These are phyloP conservation scores for Nylanderia fulva DNA, from an alignment of 1,140 invertebrate genomes.

Conservation along the genomic window DNA sequence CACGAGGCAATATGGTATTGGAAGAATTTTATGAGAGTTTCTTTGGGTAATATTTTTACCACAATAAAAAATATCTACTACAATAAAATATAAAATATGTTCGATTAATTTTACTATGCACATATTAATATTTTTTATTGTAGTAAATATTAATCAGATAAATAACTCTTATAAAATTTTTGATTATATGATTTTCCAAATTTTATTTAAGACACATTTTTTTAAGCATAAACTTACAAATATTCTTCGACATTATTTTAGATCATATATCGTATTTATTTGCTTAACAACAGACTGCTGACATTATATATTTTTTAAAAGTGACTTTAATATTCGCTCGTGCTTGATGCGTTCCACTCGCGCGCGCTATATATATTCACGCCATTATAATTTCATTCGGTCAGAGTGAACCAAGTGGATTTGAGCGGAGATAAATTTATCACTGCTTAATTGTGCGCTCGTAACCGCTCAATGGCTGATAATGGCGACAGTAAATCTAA, in stretches of 20 bases:
- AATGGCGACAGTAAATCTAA: slow-evolving; percentile 34
- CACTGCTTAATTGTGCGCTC: slow-evolving; percentile 17
- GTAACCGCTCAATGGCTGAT: slow-evolving; percentile 33
- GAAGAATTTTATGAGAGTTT: too few species aligned
- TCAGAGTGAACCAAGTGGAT: slow-evolving; percentile 7
- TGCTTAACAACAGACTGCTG: neutral
- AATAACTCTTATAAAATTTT: too few species aligned
- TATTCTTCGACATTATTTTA: too few species aligned
- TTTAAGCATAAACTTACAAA: neutral
- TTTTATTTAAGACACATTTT: neutral
- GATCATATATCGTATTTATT: neutral
- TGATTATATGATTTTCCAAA: too few species aligned
- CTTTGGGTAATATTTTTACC: too few species aligned
- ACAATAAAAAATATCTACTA: too few species aligned
- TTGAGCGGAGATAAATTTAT: slow-evolving; percentile 46
- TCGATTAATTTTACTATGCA: too few species aligned
- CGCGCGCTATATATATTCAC: neutral
- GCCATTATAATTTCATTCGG: slow-evolving; percentile 36
- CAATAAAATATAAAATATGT: too few species aligned
- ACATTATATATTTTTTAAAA: neutral
- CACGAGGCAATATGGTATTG: too few species aligned
- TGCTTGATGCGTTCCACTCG: neutral
- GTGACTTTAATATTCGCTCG: neutral
- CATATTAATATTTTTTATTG: too few species aligned
- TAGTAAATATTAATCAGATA: too few species aligned